Conservation (phyloP, 2,797 vertebrate genomes). For the Alcedo quadribrachys region DNA sequence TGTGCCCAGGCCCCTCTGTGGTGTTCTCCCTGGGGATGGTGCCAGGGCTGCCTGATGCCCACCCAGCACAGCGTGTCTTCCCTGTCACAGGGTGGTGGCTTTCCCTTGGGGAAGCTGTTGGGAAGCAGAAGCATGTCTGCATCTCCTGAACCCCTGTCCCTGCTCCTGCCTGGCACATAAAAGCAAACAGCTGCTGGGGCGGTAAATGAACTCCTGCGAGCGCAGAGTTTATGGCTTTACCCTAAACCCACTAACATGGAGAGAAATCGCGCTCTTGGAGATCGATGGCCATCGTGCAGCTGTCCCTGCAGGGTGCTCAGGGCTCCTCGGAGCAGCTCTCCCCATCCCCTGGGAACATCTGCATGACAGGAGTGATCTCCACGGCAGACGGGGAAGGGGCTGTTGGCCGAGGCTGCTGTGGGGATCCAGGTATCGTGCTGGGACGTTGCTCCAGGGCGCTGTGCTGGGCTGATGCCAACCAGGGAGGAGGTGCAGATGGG, state of each 20-base stretch:
- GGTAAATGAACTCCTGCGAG: slow-evolving; percentile 4
- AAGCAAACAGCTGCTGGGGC: background rate
- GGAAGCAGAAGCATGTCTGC: background rate
- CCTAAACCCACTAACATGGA: background rate
- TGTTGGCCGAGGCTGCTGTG: accelerated
- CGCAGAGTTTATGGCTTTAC: background rate
- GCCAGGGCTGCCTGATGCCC: background rate
- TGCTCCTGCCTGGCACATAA: background rate
- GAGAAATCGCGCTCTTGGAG: accelerated
- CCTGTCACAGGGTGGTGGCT: accelerated
- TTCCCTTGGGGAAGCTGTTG: background rate
- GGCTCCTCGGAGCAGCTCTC: background rate
- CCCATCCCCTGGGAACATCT: accelerated
- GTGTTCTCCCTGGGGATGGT: accelerated
- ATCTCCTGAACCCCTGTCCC: background rate
- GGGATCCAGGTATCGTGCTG: background rate
- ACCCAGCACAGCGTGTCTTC: accelerated
- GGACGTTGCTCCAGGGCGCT: accelerated
- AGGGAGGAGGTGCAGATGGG: background rate
- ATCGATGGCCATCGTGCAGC: background rate
- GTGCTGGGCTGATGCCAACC: accelerated
- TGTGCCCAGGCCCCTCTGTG: accelerated
- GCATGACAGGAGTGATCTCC: accelerated
- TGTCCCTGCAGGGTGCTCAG: accelerated
- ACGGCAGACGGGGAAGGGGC: background rate